phyloP scores from a whole-genome alignment of 1,140 invertebrate genomes.

The Leptopilina clavipes region DNA sequence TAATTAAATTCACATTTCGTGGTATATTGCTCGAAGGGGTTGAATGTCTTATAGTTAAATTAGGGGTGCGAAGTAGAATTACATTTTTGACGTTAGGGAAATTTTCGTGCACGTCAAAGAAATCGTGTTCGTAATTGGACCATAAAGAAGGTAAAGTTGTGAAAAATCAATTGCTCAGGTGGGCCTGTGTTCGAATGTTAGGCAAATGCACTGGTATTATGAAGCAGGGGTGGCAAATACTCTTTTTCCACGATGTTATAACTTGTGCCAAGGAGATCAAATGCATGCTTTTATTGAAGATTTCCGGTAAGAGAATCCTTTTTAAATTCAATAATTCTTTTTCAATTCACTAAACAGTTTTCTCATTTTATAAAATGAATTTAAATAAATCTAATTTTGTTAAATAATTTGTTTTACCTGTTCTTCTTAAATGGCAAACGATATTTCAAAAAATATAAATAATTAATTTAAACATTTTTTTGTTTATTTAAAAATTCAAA shows the following conservation, averaged over 20 bases:
- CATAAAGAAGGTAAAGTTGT: constrained; percentile 27
- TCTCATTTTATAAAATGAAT: not conserved
- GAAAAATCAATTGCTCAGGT: constrained; percentile 64
- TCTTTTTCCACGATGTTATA: constrained; percentile 91
- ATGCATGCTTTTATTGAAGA: constrained; percentile 92
- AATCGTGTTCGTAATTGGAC: constrained; percentile 20
- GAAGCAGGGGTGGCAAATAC: constrained; percentile 87
- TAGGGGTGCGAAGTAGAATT: constrained; percentile 23
- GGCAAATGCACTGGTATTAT: constrained; percentile 92
- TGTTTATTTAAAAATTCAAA: too few species aligned
- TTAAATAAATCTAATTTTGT: not conserved
- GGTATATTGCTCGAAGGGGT: not conserved
- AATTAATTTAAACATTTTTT: not conserved
- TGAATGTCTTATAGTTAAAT: not conserved
- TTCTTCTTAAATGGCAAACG: not conserved
- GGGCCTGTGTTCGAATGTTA: constrained; percentile 86
- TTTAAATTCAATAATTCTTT: not conserved
- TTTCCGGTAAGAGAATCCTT: constrained; percentile 74
- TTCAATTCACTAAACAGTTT: constrained; percentile 26
- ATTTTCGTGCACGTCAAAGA: not conserved
- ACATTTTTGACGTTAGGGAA: not conserved
- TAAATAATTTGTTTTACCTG: too few species aligned
- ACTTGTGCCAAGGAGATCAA: constrained; percentile 89
- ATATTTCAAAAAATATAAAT: too few species aligned
- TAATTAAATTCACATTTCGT: not conserved